These are phyloP conservation scores for Chelonia mydas DNA, from an alignment of 2,797 vertebrate genomes.

Conservation along the genomic window DNA sequence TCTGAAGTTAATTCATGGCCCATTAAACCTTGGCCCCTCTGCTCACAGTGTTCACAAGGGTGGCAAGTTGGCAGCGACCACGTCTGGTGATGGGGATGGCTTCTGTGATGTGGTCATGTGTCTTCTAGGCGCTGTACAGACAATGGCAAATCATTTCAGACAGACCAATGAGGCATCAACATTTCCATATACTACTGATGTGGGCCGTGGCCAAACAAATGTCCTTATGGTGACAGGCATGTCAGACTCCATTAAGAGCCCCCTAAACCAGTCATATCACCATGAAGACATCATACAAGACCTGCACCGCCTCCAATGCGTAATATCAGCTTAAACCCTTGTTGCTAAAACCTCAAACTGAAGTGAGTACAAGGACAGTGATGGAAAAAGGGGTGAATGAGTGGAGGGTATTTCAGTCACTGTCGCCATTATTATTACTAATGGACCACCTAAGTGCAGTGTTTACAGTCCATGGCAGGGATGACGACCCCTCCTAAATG, in stretches of 20 bases:
- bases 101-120: neutral
- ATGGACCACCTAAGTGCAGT: neutral
- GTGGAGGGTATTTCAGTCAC: neutral
- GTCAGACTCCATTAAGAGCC: neutral
- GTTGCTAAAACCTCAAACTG: neutral
- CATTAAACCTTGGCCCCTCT: neutral
- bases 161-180: neutral
- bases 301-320: too few relatives aligned
- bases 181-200: neutral
- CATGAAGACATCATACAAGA: neutral
- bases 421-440: neutral
- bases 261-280: neutral
- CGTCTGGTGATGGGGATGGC: neutral
- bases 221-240: neutral
- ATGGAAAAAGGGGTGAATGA: neutral
- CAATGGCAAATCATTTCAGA: neutral
- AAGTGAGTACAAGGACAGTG: accelerated
- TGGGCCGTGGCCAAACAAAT: neutral
- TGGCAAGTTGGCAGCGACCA: neutral
- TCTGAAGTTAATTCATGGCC: neutral
- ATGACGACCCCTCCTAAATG: neutral
- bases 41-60: neutral
- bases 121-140: neutral
- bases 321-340: neutral
- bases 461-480: neutral